A percentile compares a stretch with the other conserved stretches of the same genome.
These are phyloP conservation scores for Oceanites oceanicus DNA, from an alignment of 2,113 vertebrate genomes.

Conservation along the genomic window DNA sequence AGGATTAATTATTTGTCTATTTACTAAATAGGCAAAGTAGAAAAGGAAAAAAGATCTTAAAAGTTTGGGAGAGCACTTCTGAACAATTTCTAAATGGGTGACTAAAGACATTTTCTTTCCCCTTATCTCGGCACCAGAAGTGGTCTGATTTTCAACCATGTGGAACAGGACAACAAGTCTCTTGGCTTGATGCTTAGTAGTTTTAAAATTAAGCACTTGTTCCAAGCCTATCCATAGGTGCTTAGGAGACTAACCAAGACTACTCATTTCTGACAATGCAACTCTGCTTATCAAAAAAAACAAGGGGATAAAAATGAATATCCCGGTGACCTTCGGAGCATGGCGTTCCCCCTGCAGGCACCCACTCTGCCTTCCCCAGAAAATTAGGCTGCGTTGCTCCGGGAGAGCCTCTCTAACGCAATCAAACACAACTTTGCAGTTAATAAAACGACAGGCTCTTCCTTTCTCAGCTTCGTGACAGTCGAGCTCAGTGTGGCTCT, in stretches of 20 bases:
- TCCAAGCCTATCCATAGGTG: not conserved
- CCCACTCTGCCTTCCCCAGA: not conserved
- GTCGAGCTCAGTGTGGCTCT: not conserved
- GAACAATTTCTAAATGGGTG: not conserved
- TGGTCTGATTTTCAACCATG: not conserved
- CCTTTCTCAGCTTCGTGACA: constrained; percentile 32
- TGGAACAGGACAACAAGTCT: not conserved
- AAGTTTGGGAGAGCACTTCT: not conserved
- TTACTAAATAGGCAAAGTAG: not conserved
- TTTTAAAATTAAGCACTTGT: not conserved
- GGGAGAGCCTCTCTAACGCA: not conserved
- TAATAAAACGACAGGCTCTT: constrained; percentile 3
- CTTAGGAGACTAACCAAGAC: not conserved
- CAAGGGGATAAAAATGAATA: not conserved
- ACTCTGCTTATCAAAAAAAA: not conserved
- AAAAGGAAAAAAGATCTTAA: not conserved
- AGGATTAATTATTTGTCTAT: not conserved
- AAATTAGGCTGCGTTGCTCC: not conserved
- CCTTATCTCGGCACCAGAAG: not conserved
- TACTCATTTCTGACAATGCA: not conserved
- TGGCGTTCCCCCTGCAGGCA: not conserved
- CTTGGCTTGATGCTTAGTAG: not conserved
- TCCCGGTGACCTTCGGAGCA: not conserved
- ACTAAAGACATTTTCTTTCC: not conserved
- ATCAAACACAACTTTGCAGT: not conserved